Evolutionary conservation across 2,888 invertebrate species (phyloP), one percentile per base, ranked within the genome.

Genomic region (Marronus borbonicus): DNA sequence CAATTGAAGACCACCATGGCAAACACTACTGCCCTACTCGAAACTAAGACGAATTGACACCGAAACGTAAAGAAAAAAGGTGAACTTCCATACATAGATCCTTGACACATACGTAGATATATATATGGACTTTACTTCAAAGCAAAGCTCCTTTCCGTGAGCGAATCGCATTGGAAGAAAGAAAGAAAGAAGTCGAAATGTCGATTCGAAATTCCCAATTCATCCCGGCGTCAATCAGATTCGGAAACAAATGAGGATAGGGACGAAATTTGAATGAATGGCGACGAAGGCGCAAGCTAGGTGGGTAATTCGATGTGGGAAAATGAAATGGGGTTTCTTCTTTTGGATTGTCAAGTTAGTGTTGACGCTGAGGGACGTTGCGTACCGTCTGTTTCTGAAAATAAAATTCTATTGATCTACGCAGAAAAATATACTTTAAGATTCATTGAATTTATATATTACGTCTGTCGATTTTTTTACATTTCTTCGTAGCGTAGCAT

Each of bases 201-300:
- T 68, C 68, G 50, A 68, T 68, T 68, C 28, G 68, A 28, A 49
- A 68, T 68, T 68, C 50, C 68, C 68, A 68, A 68, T 68, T 68
- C 50, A 68, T 68, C 50, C 28, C 50, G 17, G 50, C 28, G 68
- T 68, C 68, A 68, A 52, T 68, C 68, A 50, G 49, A 14, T 68
- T 50, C 68, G 50, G 68, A 68, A 68, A 68, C 68, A 68, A 68
- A 68, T 68, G 39, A 50, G 50, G 28, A 68, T 50, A 14, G 68
- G 49, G 17, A 68, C 68, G 50, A 24, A 68, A 68, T 50, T 68
- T 68, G 68, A 68, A 68, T 50, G 68, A 68, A 50, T 50, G 49
- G 20, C n/a, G 20, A 36, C 49, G 55, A 58, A 24, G 24, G 28
- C 24, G 28, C 24, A 17, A 44, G 17, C 10, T 39, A 17, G 65